Conservation (phyloP, 2,113 vertebrate species). For the Oryzias celebensis region DNA sequence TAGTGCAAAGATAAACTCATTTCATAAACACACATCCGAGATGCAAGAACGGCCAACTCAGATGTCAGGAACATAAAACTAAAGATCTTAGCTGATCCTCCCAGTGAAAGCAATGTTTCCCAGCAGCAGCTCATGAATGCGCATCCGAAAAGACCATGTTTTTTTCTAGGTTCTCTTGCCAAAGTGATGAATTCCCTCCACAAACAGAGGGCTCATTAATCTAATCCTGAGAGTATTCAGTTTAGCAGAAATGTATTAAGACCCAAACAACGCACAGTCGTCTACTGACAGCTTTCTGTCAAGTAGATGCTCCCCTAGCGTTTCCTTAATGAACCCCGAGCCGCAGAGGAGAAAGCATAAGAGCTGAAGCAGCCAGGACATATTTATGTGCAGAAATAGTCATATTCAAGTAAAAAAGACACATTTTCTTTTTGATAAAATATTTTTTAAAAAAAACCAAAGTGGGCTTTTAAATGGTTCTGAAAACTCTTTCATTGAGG, state of each 20-base stretch:
- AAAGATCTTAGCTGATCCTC: not conserved
- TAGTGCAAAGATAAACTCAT: constrained; percentile 50
- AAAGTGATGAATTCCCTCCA: constrained; percentile 46
- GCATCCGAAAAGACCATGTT: constrained; percentile 12
- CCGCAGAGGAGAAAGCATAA: constrained; percentile 9
- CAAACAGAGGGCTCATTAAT: constrained; percentile 53
- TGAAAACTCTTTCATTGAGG: no score
- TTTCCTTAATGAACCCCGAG: constrained; percentile 47
- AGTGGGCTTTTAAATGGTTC: no score
- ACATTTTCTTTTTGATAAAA: no score
- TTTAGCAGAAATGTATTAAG: constrained; percentile 43
- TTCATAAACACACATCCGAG: constrained; percentile 46
- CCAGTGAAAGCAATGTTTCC: constrained; percentile 14
- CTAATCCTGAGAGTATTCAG: constrained; percentile 46
- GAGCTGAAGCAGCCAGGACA: not conserved
- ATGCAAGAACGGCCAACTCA: constrained; percentile 27
- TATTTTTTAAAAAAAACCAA: no score
- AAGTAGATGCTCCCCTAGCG: constrained; percentile 15
- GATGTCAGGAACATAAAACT: constrained; percentile 35
- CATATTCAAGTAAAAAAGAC: no score
- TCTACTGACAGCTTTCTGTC: constrained; percentile 39
- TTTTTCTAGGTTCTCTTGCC: constrained; percentile 21
- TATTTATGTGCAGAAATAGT: not conserved
- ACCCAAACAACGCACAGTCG: constrained; percentile 47
- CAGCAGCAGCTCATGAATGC: constrained; percentile 9